Evolutionary conservation across 2,797 vertebrate species (phyloP), one percentile per base, ranked within the genome.

Genomic region (Malurus splendens): DNA sequence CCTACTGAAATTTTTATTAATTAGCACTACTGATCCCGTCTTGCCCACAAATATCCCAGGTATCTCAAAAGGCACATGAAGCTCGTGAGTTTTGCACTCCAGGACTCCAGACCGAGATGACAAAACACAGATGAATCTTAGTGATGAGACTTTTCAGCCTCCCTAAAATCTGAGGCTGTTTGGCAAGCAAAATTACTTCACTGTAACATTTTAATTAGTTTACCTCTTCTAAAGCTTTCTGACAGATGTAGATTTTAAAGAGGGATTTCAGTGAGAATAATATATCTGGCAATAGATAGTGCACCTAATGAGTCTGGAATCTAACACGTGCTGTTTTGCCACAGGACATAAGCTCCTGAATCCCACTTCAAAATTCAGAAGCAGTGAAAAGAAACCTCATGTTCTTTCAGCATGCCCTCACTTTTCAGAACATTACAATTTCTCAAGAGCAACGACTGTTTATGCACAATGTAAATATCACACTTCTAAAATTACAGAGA

Each of bases 201-300:
- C 14, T 83, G 75, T 38, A 90, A 89, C 48, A 70, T 81, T 90
- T 92, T 90, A 78, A 90, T 93, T 78, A 87, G 41, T 62, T 87
- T 70, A 83, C 22, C 36, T 79, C 56, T 92, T 66, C 89, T 48
- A 47, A 65, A 87, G 61, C 51, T 56, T 92, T 87, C 70, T 87
- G 73, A 87, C 73, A 93, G 81, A 39, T 62, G 44, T 15, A 27
- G 48, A 65, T 52, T 86, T 89, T 55, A 81, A 73, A 88, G 47
- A 45, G 10, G 38, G 33, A 78, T 89, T 62, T 87, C 47, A 85
- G 65, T 45, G 54, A 61, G 23, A 80, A 61, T 22, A 23, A 61
- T 70, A 2, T 78, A 78, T 25, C 33, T 93, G 76, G 66, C 70
- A 89, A 62, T 14, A 83, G 33, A 32, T 45, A 13, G 20, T 42